These are phyloP conservation scores for Sebastes melanostomus DNA, from an alignment of 2,797 vertebrate genomes.

Conservation along the genomic window DNA sequence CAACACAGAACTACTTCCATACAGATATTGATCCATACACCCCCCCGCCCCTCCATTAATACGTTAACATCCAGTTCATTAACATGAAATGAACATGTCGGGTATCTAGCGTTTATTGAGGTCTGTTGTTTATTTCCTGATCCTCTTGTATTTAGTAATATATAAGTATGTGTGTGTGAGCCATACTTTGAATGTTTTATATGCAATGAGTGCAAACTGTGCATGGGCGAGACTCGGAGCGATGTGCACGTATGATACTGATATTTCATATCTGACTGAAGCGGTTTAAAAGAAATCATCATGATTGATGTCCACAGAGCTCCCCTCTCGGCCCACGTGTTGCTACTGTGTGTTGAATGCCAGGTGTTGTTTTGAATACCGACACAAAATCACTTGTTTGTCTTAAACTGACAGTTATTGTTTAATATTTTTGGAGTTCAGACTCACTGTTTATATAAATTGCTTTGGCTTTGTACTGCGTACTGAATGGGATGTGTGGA, in stretches of 20 bases:
- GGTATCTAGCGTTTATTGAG: slow-evolving; percentile 18
- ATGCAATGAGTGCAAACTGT: slow-evolving; percentile 38
- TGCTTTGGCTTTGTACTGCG: slow-evolving; percentile 81
- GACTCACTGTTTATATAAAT: slow-evolving; percentile 62
- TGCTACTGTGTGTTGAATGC: slow-evolving; percentile 65
- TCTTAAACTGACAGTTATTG: slow-evolving; percentile 60
- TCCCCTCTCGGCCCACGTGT: slow-evolving; percentile 28
- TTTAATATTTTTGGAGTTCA: slow-evolving; percentile 47
- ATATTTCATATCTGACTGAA: slow-evolving; percentile 51
- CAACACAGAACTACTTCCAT: slow-evolving; percentile 3
- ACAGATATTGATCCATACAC: background rate
- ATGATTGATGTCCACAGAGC: slow-evolving; percentile 42
- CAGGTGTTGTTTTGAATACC: slow-evolving; percentile 43
- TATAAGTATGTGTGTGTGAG: slow-evolving; percentile 22
- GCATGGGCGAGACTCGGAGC: slow-evolving; percentile 9
- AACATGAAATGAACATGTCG: slow-evolving; percentile 2
- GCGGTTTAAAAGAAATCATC: slow-evolving; percentile 27
- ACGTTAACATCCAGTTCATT: background rate
- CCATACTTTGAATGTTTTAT: slow-evolving; percentile 50
- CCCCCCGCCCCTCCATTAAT: background rate
- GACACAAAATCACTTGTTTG: slow-evolving; percentile 28
- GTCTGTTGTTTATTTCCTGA: slow-evolving; percentile 9
- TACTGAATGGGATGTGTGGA: slow-evolving; percentile 81
- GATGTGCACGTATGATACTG: slow-evolving; percentile 43
- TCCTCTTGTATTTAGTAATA: slow-evolving; percentile 51